phyloP scores from a whole-genome alignment of 2,888 invertebrate genomes.

The Tethea ocularis region DNA sequence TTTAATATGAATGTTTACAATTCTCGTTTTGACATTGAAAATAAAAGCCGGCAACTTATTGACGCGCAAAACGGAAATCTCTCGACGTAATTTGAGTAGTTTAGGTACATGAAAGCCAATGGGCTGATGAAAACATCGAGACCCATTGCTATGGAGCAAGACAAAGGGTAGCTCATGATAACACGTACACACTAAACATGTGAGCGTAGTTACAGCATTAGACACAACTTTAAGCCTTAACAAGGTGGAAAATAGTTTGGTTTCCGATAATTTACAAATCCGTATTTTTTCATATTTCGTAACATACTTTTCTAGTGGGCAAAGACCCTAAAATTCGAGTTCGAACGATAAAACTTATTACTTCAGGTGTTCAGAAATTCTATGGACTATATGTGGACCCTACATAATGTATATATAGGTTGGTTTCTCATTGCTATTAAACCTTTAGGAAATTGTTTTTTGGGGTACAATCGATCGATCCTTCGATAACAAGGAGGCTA shows the following conservation, averaged over 20 bases:
- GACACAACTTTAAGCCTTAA: not conserved
- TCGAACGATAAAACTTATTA: not conserved
- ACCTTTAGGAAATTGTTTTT: constrained; percentile 29
- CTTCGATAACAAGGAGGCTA: constrained; percentile 21
- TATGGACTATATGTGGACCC: not conserved
- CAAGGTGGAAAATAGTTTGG: not conserved
- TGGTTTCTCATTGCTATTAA: constrained; percentile 15
- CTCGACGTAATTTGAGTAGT: not conserved
- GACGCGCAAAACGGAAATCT: not conserved
- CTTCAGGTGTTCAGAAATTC: not conserved
- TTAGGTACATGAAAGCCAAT: not conserved
- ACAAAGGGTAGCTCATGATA: not conserved
- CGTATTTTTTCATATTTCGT: not conserved
- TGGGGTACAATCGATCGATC: constrained; percentile 20
- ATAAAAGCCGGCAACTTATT: not conserved
- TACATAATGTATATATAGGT: not conserved
- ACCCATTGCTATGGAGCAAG: not conserved
- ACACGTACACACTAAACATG: not conserved
- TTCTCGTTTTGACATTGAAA: not conserved
- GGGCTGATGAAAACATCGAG: not conserved
- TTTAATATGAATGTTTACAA: too few species aligned
- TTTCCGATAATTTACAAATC: not conserved
- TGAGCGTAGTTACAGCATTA: too few species aligned
- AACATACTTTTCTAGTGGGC: not conserved
- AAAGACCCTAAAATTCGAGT: not conserved